Base-by-base conservation (phyloP, 2,888 invertebrate species). In the Calliphora vomitoria region DNA sequence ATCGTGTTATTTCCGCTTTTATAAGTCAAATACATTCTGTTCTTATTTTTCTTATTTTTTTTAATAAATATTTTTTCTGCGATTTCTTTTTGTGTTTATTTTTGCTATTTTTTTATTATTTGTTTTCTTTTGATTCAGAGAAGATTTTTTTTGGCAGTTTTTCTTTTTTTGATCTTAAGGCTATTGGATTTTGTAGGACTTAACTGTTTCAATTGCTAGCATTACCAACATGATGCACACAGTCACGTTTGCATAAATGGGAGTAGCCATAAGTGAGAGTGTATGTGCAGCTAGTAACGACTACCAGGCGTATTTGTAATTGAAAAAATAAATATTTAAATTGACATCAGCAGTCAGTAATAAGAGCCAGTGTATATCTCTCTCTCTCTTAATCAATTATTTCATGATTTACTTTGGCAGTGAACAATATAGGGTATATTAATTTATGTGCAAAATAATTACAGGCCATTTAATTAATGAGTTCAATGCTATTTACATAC, bases 191-290 rank as follows among this genome's bases (percentile, higher is more conserved):
- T 55, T 74, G 78, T 75, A 66, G 55, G 66, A 66, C 60, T 76
- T 82, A 64, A 74, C 44, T 79, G 35, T 85, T 85, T 85, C 66
- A 85, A 82, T 82, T 76, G 66, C 55, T 68, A 4, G 76, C 50
- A 66, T 76, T 82, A 75, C 38, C 38, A 62, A n/a, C 18, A 55
- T 72, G 41, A 41, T 35, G n/a, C 47, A 74, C 66, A 25, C 58
- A 41, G 75, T 50, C 68, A 69, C 76, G 82, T 76, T 69, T 38
- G 6, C 13, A 41, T 25, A 38, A 69, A 4, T 53, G 41, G 53
- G 60, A 60, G 58, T 50, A 18, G 8, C 11, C 18, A 4, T 38
- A 20, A 35, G 35, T 35, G 6, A 25, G 25, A 60, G 15, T 35
- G 25, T 38, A 41, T 18, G 4, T 8, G n/a, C 53, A 25, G 13